A percentile compares a stretch with the other conserved stretches of the same genome.
Evolutionary conservation across 2,797 vertebrate genomes (phyloP).

Genomic region (Microcaecilia unicolor): DNA sequence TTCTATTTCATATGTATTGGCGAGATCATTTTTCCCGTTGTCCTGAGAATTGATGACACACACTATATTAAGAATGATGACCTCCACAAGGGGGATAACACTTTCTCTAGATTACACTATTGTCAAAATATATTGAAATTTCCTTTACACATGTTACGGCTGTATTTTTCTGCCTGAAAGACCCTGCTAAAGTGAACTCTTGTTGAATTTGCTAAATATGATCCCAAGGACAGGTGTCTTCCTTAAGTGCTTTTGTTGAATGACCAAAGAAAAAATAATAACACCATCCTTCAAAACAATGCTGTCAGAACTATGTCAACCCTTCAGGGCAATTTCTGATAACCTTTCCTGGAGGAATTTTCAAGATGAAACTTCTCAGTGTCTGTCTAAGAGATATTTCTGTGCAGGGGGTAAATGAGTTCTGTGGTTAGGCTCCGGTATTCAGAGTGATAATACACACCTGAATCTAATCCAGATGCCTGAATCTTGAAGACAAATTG

Average conservation of each 20-base stretch:
- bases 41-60: conserved; percentile 98
- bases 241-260: conserved; percentile 28
- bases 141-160: conserved; percentile 74
- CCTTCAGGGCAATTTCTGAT: conserved; percentile 33
- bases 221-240: conserved; percentile 48
- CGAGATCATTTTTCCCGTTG: conserved; percentile 93
- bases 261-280: conserved; percentile 47
- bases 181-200: conserved; percentile 59
- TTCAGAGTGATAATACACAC: conserved; percentile 21
- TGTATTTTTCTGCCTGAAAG: conserved; percentile 74
- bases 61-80: conserved; percentile 98
- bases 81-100: conserved; percentile 84
- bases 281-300: conserved; percentile 31
- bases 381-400: conserved; percentile 4
- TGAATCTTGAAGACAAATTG: conserved; percentile 10
- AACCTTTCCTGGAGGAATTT: conserved; percentile 33
- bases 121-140: conserved; percentile 93
- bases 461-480: conserved; percentile 25
- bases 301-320: conserved; percentile 23
- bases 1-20: conserved; percentile 98
- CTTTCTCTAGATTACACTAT: conserved; percentile 92
- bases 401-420: conserved; percentile 11
- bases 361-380: conserved; percentile 19
- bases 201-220: conserved; percentile 49
- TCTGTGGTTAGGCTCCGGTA: conserved; percentile 24